Conservation (phyloP, 2,113 vertebrate genomes). For the Zosterops hypoxanthus region DNA sequence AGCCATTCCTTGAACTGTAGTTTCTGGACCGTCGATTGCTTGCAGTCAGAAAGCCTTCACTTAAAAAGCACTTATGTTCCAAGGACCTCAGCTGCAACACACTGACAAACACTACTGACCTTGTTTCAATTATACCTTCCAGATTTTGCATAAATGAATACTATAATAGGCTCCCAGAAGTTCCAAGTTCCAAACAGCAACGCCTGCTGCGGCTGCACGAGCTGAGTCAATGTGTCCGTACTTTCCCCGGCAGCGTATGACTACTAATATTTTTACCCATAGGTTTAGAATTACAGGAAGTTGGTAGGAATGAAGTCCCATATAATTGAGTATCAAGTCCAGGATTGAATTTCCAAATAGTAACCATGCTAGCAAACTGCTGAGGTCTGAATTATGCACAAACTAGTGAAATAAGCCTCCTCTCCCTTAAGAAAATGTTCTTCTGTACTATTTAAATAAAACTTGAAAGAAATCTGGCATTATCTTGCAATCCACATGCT, state of each 20-base stretch:
- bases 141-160: conserved; percentile 73
- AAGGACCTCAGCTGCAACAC: conserved; percentile 69
- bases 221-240: conserved; percentile 77
- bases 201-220: conserved; percentile 71
- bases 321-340: conserved; percentile 83
- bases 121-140: conserved; percentile 75
- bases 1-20: conserved; percentile 72
- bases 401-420: conserved; percentile 35
- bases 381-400: conserved; percentile 60
- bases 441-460: conserved; percentile 9
- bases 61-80: conserved; percentile 71
- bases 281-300: conserved; percentile 97
- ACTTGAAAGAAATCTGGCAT: neutral
- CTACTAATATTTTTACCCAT: conserved; percentile 94
- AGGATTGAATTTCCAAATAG: conserved; percentile 79
- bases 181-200: conserved; percentile 68
- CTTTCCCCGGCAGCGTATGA: conserved; percentile 80
- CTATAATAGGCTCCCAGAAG: conserved; percentile 69
- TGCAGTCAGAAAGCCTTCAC: conserved; percentile 69
- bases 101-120: conserved; percentile 73
- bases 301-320: conserved; percentile 85
- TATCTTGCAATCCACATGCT: neutral
- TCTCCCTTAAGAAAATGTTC: neutral
- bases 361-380: conserved; percentile 72
- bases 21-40: conserved; percentile 73